phyloP scores from a whole-genome alignment of 1,140 invertebrate species.

The Panagrolaimus sp. region DNA sequence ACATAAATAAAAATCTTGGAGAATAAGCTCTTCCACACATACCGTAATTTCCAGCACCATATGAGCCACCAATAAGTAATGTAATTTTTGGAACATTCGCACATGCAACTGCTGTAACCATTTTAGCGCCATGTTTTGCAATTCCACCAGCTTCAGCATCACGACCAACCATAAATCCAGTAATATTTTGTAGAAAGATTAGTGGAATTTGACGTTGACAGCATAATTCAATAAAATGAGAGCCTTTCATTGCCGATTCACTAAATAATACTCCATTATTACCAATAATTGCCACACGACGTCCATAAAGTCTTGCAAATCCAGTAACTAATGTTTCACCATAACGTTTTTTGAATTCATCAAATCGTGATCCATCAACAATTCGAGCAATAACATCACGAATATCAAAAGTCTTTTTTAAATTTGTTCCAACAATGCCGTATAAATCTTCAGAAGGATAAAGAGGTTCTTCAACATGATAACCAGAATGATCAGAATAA shows the following conservation, averaged over 20 bases:
- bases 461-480: conserved; percentile 66
- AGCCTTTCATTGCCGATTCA: conserved; percentile 72
- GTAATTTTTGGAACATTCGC: conserved; percentile 95
- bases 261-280: conserved; percentile 98
- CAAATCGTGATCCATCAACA: conserved; percentile 90
- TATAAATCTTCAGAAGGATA: conserved; percentile 82
- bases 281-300: conserved; percentile 82
- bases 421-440: conserved; percentile 87
- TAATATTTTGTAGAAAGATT: conserved; percentile 80
- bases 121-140: conserved; percentile 96
- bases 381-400: conserved; percentile 74
- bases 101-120: conserved; percentile 95
- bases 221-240: conserved; percentile 94
- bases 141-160: conserved; percentile 94
- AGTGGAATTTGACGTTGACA: conserved; percentile 82
- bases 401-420: conserved; percentile 86
- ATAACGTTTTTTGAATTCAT: conserved; percentile 92
- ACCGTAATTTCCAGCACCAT: conserved; percentile 88
- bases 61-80: conserved; percentile 71
- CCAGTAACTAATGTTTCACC: conserved; percentile 93
- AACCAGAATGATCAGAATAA: conserved; percentile 50
- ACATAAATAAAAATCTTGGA: conserved; percentile 88
- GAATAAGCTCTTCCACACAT: conserved; percentile 68
- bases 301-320: conserved; percentile 78
- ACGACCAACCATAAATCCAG: conserved; percentile 94